Conservation (phyloP, 2,113 vertebrate species). For the Pseudorasbora parva region DNA sequence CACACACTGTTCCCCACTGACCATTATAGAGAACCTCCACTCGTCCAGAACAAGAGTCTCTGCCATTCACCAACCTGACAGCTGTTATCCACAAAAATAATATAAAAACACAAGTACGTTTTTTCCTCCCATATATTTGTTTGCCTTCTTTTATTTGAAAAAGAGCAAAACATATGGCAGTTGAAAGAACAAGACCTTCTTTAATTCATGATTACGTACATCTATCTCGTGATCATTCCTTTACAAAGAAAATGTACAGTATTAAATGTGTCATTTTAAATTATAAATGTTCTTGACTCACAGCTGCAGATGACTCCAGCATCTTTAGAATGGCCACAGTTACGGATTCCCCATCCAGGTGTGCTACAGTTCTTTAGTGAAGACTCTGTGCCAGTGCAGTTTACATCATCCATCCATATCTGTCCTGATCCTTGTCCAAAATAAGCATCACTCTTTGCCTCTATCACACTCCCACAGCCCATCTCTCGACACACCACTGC, state of each 20-base stretch:
- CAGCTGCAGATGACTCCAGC: conserved; percentile 24
- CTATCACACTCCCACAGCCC: no score
- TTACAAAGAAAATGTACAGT: no score
- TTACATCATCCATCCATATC: background rate
- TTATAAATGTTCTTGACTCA: no score
- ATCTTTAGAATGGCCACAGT: background rate
- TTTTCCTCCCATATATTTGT: no score
- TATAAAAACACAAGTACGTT: background rate
- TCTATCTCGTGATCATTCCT: no score
- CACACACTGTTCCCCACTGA: conserved; percentile 28
- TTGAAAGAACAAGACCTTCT: no score
- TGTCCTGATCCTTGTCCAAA: background rate
- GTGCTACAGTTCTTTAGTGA: background rate
- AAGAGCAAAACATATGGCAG: no score
- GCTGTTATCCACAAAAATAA: background rate
- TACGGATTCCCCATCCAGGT: background rate
- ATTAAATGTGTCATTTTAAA: no score
- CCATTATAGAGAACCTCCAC: conserved; percentile 26
- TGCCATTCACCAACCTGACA: no score
- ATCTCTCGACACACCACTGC: no score
- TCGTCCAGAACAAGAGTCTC: conserved; percentile 3
- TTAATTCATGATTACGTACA: no score
- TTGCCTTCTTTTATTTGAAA: no score
- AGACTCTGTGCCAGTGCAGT: background rate
- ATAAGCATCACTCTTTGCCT: background rate